Conservation (phyloP, 2,888 invertebrate species). For the Blera fallax region DNA sequence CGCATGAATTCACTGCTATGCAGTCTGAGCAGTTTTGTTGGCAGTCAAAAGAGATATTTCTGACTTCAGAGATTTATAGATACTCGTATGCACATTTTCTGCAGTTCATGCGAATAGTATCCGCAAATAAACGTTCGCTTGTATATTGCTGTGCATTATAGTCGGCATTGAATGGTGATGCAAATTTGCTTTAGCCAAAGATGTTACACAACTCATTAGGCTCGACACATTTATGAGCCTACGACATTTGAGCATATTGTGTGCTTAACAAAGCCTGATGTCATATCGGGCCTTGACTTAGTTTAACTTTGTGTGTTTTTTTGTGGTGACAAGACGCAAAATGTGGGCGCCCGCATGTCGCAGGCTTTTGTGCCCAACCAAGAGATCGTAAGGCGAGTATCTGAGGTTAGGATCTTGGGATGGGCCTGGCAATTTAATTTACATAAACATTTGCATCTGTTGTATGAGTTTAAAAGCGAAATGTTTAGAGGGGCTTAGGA, state of each 20-base stretch:
- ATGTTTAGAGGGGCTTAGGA: too few species aligned
- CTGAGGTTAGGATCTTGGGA: not conserved
- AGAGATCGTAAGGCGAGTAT: not conserved
- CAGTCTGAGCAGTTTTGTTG: not conserved
- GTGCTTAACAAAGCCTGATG: not conserved
- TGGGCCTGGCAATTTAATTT: not conserved
- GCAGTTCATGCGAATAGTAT: constrained; percentile 34
- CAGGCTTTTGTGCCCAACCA: not conserved
- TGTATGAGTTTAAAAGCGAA: not conserved
- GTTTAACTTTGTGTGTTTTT: constrained; percentile 8
- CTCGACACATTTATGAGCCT: constrained; percentile 32
- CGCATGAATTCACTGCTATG: not conserved
- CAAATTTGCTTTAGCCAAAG: constrained; percentile 41
- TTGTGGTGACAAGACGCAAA: not conserved
- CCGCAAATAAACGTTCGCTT: constrained; percentile 27
- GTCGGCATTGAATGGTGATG: constrained; percentile 42
- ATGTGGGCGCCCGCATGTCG: too few species aligned
- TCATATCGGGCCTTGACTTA: constrained; percentile 42
- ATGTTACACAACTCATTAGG: constrained; percentile 54
- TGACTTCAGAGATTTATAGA: not conserved
- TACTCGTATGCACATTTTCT: not conserved
- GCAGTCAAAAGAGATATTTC: not conserved
- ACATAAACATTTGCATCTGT: too few species aligned
- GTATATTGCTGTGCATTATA: not conserved
- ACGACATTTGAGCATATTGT: constrained; percentile 8